Evolutionary conservation across 2,797 vertebrate genomes (phyloP).

Genomic region (Lophotriccus pileatus): DNA sequence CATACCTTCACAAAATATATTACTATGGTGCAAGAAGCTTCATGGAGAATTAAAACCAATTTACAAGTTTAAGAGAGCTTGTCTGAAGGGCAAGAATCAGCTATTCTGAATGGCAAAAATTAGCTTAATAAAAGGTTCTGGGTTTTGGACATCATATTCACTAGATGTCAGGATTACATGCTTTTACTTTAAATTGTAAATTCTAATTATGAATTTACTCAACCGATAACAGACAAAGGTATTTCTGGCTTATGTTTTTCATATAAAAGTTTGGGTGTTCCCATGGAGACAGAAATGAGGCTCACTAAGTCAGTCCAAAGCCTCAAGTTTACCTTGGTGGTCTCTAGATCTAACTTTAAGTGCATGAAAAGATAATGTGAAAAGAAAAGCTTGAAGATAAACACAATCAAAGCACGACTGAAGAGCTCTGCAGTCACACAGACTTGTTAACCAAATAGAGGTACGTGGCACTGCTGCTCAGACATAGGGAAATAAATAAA

Average conservation of each 20-base stretch:
- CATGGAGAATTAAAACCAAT: neutral
- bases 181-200: neutral
- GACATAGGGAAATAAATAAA: neutral
- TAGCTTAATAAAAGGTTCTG: neutral
- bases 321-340: neutral
- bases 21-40: neutral
- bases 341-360: neutral
- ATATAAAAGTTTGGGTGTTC: neutral
- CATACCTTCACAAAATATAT: neutral
- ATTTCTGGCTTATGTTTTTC: neutral
- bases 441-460: neutral
- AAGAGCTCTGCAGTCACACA: neutral
- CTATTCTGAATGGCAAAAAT: neutral
- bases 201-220: neutral
- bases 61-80: neutral
- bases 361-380: neutral
- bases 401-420: neutral
- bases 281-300: neutral
- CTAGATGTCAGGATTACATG: neutral
- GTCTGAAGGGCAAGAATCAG: neutral
- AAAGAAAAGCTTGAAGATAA: neutral
- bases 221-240: neutral
- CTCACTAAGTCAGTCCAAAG: neutral
- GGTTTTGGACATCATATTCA: neutral
- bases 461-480: neutral